phyloP scores from a whole-genome alignment of 1,140 invertebrate genomes.

The Sitobion miscanthi region DNA sequence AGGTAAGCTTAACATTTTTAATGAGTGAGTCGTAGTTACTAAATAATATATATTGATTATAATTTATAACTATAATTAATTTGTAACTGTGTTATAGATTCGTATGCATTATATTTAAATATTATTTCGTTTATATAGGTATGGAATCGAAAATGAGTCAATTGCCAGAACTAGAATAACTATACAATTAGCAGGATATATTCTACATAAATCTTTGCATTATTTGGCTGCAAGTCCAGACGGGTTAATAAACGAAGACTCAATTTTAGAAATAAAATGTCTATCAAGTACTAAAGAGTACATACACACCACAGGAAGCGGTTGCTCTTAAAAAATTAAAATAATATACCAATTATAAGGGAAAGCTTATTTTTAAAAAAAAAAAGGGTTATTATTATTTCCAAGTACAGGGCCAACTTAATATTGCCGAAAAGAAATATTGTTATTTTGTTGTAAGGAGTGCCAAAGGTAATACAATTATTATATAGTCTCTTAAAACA shows the following conservation, averaged over 20 bases:
- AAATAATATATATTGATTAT: background rate
- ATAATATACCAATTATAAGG: background rate
- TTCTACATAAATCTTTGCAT: background rate
- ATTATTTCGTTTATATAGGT: background rate
- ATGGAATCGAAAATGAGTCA: constrained; percentile 5
- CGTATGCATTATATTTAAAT: background rate
- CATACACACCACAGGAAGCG: background rate
- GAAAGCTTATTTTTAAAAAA: background rate
- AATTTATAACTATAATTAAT: background rate
- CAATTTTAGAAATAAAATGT: background rate
- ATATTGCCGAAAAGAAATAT: too few relatives aligned
- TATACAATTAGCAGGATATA: background rate
- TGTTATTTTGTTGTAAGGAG: too few relatives aligned
- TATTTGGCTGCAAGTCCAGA: background rate
- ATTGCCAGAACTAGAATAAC: background rate
- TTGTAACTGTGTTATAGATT: background rate
- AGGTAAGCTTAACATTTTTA: background rate
- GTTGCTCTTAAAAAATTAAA: background rate
- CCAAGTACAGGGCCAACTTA: background rate
- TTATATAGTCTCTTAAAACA: background rate
- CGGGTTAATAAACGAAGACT: background rate
- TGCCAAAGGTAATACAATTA: background rate
- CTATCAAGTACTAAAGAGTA: background rate
- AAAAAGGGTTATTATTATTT: background rate
- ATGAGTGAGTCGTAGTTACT: background rate